Evolutionary conservation across 2,797 vertebrate genomes (phyloP), one percentile per base, ranked within the genome.

Genomic region (Paratrypauchen microcephalus): DNA sequence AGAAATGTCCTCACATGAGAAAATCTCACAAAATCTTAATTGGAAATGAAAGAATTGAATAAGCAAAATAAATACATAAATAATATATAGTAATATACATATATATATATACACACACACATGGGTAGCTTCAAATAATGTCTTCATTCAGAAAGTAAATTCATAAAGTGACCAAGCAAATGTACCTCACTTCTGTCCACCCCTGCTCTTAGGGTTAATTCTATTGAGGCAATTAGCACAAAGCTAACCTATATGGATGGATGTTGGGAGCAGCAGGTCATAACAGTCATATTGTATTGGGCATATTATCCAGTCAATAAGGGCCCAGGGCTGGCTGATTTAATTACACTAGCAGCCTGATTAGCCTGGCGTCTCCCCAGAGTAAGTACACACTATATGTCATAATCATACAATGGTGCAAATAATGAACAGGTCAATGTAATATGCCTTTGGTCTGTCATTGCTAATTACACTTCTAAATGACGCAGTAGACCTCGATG

Each of bases 351-450:
- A n/a, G 90, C 81, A 87, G 89, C 91, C 92, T 93, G 92, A 95
- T 96, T 95, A 95, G 94, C 92, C 94, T 84, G 90, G 89, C 87
- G 72, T 93, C 93, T 95, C 94, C 82, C 41, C n/a, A 83, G 92
- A 96, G 95, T 92, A 87, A 86, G 69, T 89, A 83, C 79, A 88
- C 92, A 88, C 91, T 92, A 92, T 92, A 92, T 94, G 93, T 95
- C 96, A 95, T 96, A 95, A 95, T 96, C 96, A 95, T 95, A 95
- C 92, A 94, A 91, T 83, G 90, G 92, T 84, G 93, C 93, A 94
- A 95, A 95, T 95, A 93, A 95, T 94, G 86, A 93, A 88, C 91
- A 90, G 93, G 94, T 95, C 94, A 94, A 92, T 93, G 91, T 93
- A 90, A 95, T 94, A 93, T 92, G 89, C 91, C 55, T 76, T 36